Percentiles rank a stretch among this genome's conserved stretches.
phyloP scores from a whole-genome alignment of 64 coral and sea anemone genomes.

The Montipora foliosa region DNA sequence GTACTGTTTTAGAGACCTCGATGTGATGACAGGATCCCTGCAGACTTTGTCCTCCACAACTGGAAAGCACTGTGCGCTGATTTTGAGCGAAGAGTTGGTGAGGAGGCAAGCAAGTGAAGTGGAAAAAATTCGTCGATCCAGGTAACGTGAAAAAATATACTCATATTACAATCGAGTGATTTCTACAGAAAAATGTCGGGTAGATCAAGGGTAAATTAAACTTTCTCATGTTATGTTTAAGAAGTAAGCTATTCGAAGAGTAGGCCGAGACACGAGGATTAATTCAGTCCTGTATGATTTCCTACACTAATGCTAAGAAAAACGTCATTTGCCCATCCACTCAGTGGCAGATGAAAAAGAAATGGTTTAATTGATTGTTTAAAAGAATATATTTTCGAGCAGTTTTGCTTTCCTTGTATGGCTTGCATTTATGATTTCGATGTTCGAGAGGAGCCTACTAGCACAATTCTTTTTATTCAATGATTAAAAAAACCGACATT shows the following conservation, averaged over 20 bases:
- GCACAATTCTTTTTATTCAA: no score
- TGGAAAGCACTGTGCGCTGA: background rate
- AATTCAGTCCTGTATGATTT: no score
- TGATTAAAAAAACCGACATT: background rate
- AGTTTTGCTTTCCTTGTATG: no score
- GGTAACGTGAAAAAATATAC: background rate
- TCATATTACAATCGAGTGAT: background rate
- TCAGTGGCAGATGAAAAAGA: no score
- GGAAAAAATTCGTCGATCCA: background rate
- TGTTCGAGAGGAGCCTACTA: background rate
- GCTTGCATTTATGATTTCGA: background rate
- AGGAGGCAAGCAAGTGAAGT: background rate
- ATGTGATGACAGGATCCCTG: background rate
- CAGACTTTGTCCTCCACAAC: background rate
- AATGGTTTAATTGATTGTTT: no score
- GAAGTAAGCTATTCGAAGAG: no score
- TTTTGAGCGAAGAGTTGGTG: background rate
- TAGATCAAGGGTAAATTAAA: no score
- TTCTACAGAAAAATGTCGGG: background rate
- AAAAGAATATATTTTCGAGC: no score
- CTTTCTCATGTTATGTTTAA: no score
- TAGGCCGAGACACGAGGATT: no score
- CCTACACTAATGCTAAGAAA: no score
- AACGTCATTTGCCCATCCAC: no score
- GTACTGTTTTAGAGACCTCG: background rate